Evolutionary conservation across 1,140 invertebrate species (phyloP).

Genomic region (Phenacoccus solenopsis): DNA sequence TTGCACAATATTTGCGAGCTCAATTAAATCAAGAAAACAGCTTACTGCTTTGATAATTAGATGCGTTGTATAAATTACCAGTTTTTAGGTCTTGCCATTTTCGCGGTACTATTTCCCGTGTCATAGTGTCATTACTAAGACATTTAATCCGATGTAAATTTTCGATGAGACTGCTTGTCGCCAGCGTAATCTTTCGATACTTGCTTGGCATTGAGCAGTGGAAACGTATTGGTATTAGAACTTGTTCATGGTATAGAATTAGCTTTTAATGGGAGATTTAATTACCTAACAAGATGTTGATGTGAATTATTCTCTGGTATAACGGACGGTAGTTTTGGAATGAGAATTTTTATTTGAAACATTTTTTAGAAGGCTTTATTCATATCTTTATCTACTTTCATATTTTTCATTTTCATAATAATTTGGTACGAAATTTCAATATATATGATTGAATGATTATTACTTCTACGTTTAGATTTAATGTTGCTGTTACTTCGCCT

Average conservation of each 20-base stretch:
- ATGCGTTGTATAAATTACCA: not conserved
- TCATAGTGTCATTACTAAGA: not conserved
- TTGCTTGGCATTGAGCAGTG: not conserved
- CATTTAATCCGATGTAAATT: slow-evolving; percentile 14
- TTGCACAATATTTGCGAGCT: not conserved
- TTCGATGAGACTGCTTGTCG: slow-evolving; percentile 15
- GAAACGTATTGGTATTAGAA: not conserved
- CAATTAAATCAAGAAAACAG: not conserved
- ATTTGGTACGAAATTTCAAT: too few relatives aligned
- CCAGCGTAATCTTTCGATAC: slow-evolving; percentile 8
- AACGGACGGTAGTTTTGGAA: too few relatives aligned
- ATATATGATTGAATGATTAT: too few relatives aligned
- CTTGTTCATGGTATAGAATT: not conserved
- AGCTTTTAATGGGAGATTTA: not conserved
- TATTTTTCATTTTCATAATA: too few relatives aligned
- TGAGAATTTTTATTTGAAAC: too few relatives aligned
- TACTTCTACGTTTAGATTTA: too few relatives aligned
- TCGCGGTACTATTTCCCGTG: not conserved
- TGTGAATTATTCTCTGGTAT: too few relatives aligned
- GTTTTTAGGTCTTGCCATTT: not conserved
- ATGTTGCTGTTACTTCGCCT: too few relatives aligned
- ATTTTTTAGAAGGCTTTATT: too few relatives aligned
- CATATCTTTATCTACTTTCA: too few relatives aligned
- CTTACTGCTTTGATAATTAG: not conserved
- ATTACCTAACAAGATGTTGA: too few relatives aligned